Evolutionary conservation across 2,888 invertebrate species (phyloP).

Genomic region (Epinotia nisella): DNA sequence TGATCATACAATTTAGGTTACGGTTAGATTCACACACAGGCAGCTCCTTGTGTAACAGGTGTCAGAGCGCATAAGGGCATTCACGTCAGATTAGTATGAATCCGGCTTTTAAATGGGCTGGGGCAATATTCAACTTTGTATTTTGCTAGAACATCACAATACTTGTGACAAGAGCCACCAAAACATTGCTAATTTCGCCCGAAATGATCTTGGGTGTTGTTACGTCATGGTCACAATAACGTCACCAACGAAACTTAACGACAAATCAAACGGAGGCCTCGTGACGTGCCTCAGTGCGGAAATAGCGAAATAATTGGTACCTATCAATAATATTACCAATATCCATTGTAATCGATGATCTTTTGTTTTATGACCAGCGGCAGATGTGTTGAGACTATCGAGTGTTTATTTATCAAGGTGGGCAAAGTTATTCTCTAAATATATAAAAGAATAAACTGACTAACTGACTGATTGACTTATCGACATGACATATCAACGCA

Average conservation of each 20-base stretch:
- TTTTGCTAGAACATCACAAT: too few relatives aligned
- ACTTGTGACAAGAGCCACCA: not conserved
- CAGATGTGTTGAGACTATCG: not conserved
- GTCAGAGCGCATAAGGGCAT: too few relatives aligned
- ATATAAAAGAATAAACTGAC: too few relatives aligned
- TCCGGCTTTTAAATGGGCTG: too few relatives aligned
- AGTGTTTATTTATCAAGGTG: not conserved
- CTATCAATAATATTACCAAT: conserved; percentile 6
- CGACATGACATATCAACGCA: too few relatives aligned
- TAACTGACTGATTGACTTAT: too few relatives aligned
- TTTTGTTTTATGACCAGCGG: not conserved
- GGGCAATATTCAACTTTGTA: too few relatives aligned
- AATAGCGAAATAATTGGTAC: not conserved
- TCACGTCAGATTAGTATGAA: too few relatives aligned
- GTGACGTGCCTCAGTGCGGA: conserved; percentile 8
- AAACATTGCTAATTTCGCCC: not conserved
- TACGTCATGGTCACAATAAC: conserved; percentile 1
- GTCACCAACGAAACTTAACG: not conserved
- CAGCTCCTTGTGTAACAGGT: too few relatives aligned
- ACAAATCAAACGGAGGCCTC: conserved; percentile 6
- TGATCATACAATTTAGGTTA: too few relatives aligned
- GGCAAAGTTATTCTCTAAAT: too few relatives aligned
- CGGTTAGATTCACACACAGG: too few relatives aligned
- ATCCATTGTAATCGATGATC: not conserved
- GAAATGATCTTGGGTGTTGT: not conserved